These are phyloP conservation scores for Megalonaias nervosa DNA, from an alignment of 1,140 invertebrate genomes.

Conservation along the genomic window DNA sequence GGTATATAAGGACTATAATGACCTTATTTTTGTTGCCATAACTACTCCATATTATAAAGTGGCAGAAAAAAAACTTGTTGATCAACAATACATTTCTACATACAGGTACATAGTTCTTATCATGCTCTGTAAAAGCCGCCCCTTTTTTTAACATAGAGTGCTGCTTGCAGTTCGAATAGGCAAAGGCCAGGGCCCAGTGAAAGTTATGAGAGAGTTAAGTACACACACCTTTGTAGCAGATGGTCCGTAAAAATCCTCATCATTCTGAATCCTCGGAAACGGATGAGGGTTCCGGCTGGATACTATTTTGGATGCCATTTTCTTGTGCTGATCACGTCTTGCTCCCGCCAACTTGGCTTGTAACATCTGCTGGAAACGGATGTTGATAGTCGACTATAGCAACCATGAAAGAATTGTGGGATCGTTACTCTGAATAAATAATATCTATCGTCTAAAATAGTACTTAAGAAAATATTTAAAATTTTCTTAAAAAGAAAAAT, in stretches of 20 bases:
- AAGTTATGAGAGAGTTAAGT: not conserved
- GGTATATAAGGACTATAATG: too few species aligned
- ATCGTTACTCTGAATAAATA: too few species aligned
- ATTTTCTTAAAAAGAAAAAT: too few species aligned
- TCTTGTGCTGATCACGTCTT: not conserved
- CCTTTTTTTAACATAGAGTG: too few species aligned
- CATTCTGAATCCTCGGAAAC: slow-evolving; percentile 66
- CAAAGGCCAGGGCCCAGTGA: not conserved
- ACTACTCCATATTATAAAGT: too few species aligned
- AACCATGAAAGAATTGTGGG: slow-evolving; percentile 3
- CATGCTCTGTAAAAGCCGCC: too few species aligned
- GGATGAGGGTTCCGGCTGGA: slow-evolving; percentile 66
- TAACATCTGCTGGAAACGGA: slow-evolving; percentile 19
- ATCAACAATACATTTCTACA: too few species aligned
- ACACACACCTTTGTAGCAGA: slow-evolving; percentile 50
- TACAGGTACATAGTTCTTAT: too few species aligned
- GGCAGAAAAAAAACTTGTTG: too few species aligned
- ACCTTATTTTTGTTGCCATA: too few species aligned
- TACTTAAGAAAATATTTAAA: not conserved
- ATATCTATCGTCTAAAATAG: not conserved
- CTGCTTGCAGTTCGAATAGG: not conserved
- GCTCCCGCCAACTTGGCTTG: not conserved
- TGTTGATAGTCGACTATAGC: slow-evolving; percentile 29
- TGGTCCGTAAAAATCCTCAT: slow-evolving; percentile 60
- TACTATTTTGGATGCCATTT: slow-evolving; percentile 37